These are phyloP conservation scores for Rugalucina vietnamica DNA, from an alignment of 2,888 invertebrate species.

Conservation along the genomic window DNA sequence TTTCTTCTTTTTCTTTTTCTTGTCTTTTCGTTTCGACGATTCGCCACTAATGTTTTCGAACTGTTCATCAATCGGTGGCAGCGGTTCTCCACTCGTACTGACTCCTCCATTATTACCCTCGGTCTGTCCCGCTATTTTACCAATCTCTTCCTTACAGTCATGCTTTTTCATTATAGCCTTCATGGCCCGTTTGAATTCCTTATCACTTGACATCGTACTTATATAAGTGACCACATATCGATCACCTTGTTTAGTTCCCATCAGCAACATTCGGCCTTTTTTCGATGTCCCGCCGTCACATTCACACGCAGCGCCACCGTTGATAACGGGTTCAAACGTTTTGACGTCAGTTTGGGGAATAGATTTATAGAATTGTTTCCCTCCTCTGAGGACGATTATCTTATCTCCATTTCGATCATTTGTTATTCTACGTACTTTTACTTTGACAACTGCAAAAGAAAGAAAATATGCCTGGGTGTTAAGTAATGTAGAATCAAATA, in stretches of 20 bases:
- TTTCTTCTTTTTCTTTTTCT: slow-evolving; percentile 33
- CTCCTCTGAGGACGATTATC: slow-evolving; percentile 33
- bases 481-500: no score
- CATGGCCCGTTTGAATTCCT: slow-evolving; percentile 48
- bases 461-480: neutral
- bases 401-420: slow-evolving; percentile 44
- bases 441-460: slow-evolving; percentile 46
- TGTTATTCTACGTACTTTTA: slow-evolving; percentile 42
- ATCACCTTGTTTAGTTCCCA: slow-evolving; percentile 44
- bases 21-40: slow-evolving; percentile 19
- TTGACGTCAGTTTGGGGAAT: slow-evolving; percentile 40
- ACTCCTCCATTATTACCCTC: slow-evolving; percentile 51
- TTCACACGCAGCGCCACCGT: slow-evolving; percentile 50
- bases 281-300: slow-evolving; percentile 34
- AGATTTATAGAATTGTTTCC: slow-evolving; percentile 41
- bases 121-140: slow-evolving; percentile 38
- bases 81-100: slow-evolving; percentile 39
- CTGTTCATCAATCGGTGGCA: slow-evolving; percentile 27
- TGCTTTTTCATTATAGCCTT: slow-evolving; percentile 52
- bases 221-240: slow-evolving; percentile 45
- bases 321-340: slow-evolving; percentile 40
- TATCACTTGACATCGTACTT: slow-evolving; percentile 44
- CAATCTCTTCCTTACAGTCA: slow-evolving; percentile 52
- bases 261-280: slow-evolving; percentile 35
- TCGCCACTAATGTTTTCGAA: neutral